Conservation (phyloP, 2,113 vertebrate genomes). For the Gambusia holbrooki region DNA sequence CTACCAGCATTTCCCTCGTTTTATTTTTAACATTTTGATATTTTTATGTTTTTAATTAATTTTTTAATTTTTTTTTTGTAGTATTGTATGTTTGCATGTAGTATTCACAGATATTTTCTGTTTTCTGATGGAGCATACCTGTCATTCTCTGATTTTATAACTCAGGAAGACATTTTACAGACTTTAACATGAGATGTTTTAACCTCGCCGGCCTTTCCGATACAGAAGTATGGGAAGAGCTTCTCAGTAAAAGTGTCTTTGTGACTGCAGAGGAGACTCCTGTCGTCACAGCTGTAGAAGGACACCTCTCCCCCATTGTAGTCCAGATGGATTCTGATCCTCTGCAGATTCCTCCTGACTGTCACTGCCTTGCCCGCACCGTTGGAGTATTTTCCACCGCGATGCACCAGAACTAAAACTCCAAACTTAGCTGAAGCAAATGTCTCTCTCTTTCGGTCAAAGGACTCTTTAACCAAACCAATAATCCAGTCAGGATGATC, state of each 20-base stretch:
- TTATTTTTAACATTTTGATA: background rate
- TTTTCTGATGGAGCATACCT: too few relatives aligned
- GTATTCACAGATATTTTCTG: background rate
- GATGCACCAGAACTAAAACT: background rate
- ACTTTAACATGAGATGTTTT: slow-evolving; percentile 26
- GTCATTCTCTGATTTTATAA: background rate
- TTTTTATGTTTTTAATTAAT: background rate
- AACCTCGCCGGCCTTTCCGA: background rate
- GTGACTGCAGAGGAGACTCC: slow-evolving; percentile 33
- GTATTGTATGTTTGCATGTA: background rate
- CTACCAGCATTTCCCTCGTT: background rate
- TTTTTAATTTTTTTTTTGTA: background rate
- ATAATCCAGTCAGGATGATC: slow-evolving; percentile 26
- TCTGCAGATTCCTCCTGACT: slow-evolving; percentile 31
- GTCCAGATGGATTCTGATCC: slow-evolving; percentile 49
- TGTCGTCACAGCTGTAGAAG: slow-evolving; percentile 39
- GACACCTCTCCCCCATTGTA: slow-evolving; percentile 34
- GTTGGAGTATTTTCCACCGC: background rate
- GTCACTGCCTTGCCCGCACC: background rate
- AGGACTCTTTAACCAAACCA: slow-evolving; percentile 48
- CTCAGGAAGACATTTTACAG: background rate
- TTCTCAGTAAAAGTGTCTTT: slow-evolving; percentile 53
- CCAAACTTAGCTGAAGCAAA: background rate
- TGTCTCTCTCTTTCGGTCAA: slow-evolving; percentile 10
- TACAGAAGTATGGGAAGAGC: slow-evolving; percentile 22